Conservation (phyloP, 1,140 invertebrate genomes). For the Drosophila repletoides region DNA sequence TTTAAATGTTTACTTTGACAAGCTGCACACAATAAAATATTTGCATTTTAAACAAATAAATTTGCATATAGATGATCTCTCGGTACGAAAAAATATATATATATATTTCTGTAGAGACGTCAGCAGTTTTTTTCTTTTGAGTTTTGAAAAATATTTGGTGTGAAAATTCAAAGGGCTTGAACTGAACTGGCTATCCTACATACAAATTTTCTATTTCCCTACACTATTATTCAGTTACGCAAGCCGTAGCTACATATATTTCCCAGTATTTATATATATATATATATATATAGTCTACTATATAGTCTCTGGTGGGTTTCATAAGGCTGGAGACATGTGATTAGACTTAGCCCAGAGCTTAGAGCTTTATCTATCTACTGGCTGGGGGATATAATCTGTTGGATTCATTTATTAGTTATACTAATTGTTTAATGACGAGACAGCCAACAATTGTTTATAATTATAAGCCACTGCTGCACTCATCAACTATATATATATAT, state of each 20-base stretch:
- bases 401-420: neutral
- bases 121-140: too few relatives aligned
- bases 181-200: too few relatives aligned
- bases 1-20: slow-evolving; percentile 24
- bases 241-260: too few relatives aligned
- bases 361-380: neutral
- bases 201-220: too few relatives aligned
- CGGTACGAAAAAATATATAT: neutral
- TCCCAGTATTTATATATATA: too few relatives aligned
- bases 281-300: too few relatives aligned
- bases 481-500: slow-evolving; percentile 8
- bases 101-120: neutral
- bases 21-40: slow-evolving; percentile 11
- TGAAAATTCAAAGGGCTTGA: too few relatives aligned
- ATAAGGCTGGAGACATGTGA: neutral
- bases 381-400: neutral
- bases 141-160: neutral
- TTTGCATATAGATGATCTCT: slow-evolving; percentile 26
- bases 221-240: too few relatives aligned
- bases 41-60: slow-evolving; percentile 29
- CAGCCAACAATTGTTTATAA: slow-evolving; percentile 14
- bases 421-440: slow-evolving; percentile 11
- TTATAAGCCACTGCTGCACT: slow-evolving; percentile 17
- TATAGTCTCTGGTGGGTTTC: too few relatives aligned
- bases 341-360: neutral